Evolutionary conservation across 2,888 invertebrate species (phyloP).

Genomic region (Limnephilus auricula): DNA sequence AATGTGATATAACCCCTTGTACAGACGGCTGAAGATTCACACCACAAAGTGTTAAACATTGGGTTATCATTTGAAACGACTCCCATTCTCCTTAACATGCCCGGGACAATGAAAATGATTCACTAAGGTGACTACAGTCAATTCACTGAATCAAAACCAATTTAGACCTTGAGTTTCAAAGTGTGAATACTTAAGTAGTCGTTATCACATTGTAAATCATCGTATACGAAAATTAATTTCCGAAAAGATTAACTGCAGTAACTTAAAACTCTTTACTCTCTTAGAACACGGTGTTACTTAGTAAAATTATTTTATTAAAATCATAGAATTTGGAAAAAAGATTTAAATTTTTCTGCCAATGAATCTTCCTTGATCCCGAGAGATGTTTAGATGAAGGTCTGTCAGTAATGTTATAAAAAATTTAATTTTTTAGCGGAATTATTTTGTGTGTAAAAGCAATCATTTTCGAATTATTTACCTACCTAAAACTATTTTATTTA

Average conservation of each 20-base stretch:
- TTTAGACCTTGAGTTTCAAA: background rate
- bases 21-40: background rate
- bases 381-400: background rate
- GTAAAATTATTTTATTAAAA: background rate
- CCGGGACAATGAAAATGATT: background rate
- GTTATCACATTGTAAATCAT: background rate
- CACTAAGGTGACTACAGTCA: background rate
- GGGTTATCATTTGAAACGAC: background rate
- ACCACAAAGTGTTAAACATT: background rate
- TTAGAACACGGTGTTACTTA: background rate
- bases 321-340: background rate
- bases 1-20: background rate
- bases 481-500: too few species aligned
- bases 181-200: background rate
- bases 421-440: too few species aligned
- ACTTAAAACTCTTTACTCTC: background rate
- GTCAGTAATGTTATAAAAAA: background rate
- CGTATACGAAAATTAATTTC: background rate
- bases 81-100: background rate
- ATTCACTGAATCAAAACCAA: background rate
- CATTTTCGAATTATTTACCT: too few species aligned
- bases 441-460: too few species aligned
- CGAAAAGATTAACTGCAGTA: background rate
- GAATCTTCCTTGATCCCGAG: background rate
- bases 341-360: background rate